phyloP scores from a whole-genome alignment of 2,113 vertebrate genomes.

The Rattus rattus region DNA sequence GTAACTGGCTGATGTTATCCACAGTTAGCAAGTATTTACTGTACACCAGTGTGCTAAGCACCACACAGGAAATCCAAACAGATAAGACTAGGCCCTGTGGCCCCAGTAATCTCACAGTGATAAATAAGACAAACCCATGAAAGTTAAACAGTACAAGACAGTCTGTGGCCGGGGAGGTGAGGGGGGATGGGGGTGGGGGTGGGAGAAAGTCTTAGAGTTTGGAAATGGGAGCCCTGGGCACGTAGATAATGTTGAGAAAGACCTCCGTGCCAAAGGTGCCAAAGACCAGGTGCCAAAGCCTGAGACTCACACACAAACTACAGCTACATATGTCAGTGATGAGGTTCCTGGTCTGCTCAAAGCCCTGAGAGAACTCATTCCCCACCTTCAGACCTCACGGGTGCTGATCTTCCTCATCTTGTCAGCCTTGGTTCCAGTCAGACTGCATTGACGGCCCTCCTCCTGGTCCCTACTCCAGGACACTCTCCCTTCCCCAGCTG shows the following conservation, averaged over 20 bases:
- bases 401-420: background rate
- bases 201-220: background rate
- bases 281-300: background rate
- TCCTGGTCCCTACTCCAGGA: background rate
- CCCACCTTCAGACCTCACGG: background rate
- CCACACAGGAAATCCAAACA: conserved; percentile 28
- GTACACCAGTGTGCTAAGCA: background rate
- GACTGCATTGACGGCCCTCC: background rate
- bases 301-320: background rate
- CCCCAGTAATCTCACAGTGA: conserved; percentile 52
- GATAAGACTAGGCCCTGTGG: conserved; percentile 55
- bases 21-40: conserved; percentile 55
- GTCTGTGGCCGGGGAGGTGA: background rate
- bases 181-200: background rate
- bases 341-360: background rate
- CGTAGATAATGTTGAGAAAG: background rate
- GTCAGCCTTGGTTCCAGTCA: background rate
- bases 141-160: conserved; percentile 41
- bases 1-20: conserved; percentile 30
- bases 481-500: background rate
- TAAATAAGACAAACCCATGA: conserved; percentile 57
- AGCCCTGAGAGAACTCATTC: background rate
- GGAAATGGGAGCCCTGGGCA: conserved; percentile 8
- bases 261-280: too few relatives aligned
- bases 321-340: background rate